phyloP scores from a whole-genome alignment of 2,888 invertebrate genomes.

The Cartodere bifasciata region DNA sequence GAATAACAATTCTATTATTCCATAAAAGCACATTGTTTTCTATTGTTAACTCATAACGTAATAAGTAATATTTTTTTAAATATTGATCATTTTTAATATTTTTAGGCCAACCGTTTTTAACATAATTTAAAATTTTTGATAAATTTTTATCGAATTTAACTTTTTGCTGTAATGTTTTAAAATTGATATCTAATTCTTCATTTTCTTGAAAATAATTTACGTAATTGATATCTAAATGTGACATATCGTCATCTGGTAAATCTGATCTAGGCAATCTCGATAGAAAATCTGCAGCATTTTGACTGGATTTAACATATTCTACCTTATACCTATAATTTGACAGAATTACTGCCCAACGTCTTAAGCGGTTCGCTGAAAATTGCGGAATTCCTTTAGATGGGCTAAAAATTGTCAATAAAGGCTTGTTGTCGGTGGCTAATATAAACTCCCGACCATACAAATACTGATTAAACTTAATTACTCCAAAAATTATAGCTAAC shows the following conservation, averaged over 20 bases:
- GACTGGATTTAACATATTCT: conserved; percentile 8
- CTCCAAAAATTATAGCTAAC: conserved; percentile 9
- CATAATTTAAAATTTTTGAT: no score
- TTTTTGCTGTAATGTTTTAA: no score
- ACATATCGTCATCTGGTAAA: conserved; percentile 1
- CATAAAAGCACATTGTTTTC: no score
- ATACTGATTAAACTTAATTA: conserved; percentile 12
- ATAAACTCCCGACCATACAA: conserved; percentile 7
- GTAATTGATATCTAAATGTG: no score
- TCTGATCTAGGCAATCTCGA: conserved; percentile 4
- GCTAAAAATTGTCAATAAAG: conserved; percentile 7
- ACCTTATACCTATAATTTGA: conserved; percentile 17
- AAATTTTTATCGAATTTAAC: no score
- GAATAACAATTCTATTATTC: no score
- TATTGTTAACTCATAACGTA: no score
- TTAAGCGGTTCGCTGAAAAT: conserved; percentile 22
- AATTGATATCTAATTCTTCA: no score
- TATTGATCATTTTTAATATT: no score
- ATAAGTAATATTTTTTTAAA: no score
- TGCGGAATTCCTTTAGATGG: conserved; percentile 12
- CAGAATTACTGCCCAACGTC: conserved; percentile 16
- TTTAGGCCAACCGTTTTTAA: no score
- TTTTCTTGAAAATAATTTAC: no score
- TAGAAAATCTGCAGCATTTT: conserved; percentile 3
- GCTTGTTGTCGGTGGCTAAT: conserved; percentile 10